Percentiles rank a stretch among this genome's conserved stretches.
Evolutionary conservation across 2,113 vertebrate species (phyloP).

Genomic region (Tachysurus fulvidraco): DNA sequence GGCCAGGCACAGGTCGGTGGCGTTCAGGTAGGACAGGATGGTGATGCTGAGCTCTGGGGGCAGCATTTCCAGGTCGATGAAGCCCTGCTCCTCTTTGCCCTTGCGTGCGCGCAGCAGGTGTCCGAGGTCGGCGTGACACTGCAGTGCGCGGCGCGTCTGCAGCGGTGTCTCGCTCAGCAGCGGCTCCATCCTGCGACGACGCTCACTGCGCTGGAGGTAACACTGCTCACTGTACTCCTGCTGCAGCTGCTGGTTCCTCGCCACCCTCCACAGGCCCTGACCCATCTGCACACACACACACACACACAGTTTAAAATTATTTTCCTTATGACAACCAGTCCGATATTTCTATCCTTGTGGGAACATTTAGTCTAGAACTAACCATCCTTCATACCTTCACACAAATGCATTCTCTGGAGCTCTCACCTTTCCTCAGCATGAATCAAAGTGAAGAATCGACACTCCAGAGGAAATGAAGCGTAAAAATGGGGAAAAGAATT

Average conservation of each 20-base stretch:
- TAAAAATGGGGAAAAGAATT: neutral
- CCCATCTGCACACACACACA: conserved; percentile 82
- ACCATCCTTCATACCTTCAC: neutral
- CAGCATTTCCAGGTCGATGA: conserved; percentile 95
- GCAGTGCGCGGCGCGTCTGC: conserved; percentile 70
- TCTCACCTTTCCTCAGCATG: neutral
- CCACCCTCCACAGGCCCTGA: conserved; percentile 97
- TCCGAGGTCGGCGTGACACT: conserved; percentile 88
- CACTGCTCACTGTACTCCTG: conserved; percentile 82
- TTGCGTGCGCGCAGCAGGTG: conserved; percentile 87
- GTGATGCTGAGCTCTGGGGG: conserved; percentile 96
- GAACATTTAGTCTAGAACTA: neutral
- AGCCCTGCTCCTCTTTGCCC: conserved; percentile 86
- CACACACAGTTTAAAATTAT: neutral
- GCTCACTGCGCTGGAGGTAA: conserved; percentile 73
- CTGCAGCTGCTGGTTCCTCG: conserved; percentile 92
- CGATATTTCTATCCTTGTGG: neutral
- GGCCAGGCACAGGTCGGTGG: conserved; percentile 95
- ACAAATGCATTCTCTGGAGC: neutral
- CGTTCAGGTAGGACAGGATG: conserved; percentile 97
- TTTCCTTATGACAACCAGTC: neutral
- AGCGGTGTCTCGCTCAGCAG: conserved; percentile 46
- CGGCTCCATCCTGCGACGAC: conserved; percentile 72
- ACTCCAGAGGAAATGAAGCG: neutral
- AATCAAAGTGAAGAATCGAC: neutral